Evolutionary conservation across 2,113 vertebrate genomes (phyloP), one percentile per base, ranked within the genome.

Genomic region (Gallinago media): DNA sequence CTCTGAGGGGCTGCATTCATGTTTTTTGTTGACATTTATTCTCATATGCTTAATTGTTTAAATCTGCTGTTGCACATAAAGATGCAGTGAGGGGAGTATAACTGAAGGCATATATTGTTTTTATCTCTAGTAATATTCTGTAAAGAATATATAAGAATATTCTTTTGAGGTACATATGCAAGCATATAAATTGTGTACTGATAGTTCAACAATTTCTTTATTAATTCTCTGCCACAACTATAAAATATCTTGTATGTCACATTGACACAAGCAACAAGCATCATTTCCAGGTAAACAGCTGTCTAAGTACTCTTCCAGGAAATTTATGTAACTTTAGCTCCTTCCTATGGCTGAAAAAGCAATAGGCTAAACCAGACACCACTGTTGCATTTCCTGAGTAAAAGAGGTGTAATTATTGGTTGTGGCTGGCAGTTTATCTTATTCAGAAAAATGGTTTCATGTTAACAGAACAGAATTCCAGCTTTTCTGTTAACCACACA

Each of bases 321-420:
- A 89, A 96, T 94, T 94, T 85, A 65, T 94, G 93, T 91, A 83
- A 73, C 97, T 91, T 92, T 94, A 93, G 94, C 97, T 95, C 97
- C 97, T 96, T 97, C 94, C 74, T 75, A 95, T 89, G 96, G 93
- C 42, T 96, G 86, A 83, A 97, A 97, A 96, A 75, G 92, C 88
- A 96, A 67, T 91, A 67, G 67, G 59, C 74, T 78, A 17, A 89
- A 79, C 4, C 31, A 91, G 76, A 81, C 46, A 59, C 10, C 17
- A 27, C 12, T 2, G 6, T 70, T 88, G 31, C 42, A 44, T 55
- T 78, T n/a, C 34, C 52, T 58, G 66, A 38, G n/a, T 26, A 46
- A 75, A 75, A 89, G 29, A 78, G 34, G 15, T 65, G 31, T 61
- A 91, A 92, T 85, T 92, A 83, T 23, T 87, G 63, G 70, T 95